A percentile compares a stretch with the other conserved stretches of the same genome.
phyloP scores from a whole-genome alignment of 2,888 invertebrate species.

The Apodemia zela region DNA sequence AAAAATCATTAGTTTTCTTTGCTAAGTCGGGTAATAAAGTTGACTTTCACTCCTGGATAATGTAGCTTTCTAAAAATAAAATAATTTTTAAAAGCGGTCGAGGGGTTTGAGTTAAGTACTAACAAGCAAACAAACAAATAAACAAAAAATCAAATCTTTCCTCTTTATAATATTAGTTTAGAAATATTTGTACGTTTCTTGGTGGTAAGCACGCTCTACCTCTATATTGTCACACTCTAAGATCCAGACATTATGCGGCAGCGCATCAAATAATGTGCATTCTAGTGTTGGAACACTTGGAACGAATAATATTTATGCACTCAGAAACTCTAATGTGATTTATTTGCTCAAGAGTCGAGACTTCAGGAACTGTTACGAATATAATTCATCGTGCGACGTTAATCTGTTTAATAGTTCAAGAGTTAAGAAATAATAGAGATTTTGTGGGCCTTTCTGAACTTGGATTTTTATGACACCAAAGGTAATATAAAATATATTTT shows the following conservation, averaged over 20 bases:
- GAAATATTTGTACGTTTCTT: too few relatives aligned
- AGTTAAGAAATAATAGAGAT: constrained; percentile 9
- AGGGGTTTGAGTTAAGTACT: too few relatives aligned
- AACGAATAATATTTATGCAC: constrained; percentile 40
- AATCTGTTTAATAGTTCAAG: constrained; percentile 25
- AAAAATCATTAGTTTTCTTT: too few relatives aligned
- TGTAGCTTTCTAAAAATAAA: too few relatives aligned
- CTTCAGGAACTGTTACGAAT: constrained; percentile 33
- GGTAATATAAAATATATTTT: too few relatives aligned
- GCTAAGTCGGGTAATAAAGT: too few relatives aligned
- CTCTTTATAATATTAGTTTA: too few relatives aligned
- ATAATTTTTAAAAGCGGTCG: too few relatives aligned
- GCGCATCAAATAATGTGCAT: constrained; percentile 13
- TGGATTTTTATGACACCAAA: background rate
- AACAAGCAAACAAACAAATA: too few relatives aligned
- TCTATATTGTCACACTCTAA: background rate
- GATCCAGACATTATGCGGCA: constrained; percentile 2
- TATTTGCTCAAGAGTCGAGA: constrained; percentile 33
- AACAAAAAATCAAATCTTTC: too few relatives aligned
- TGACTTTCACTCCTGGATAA: too few relatives aligned
- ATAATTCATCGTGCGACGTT: constrained; percentile 34
- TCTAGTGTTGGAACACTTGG: constrained; percentile 20
- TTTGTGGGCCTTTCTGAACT: background rate
- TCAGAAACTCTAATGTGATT: constrained; percentile 51
- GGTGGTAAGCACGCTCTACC: background rate